Conservation (phyloP, 2,113 vertebrate species). For the Psephotus haematonotus region DNA sequence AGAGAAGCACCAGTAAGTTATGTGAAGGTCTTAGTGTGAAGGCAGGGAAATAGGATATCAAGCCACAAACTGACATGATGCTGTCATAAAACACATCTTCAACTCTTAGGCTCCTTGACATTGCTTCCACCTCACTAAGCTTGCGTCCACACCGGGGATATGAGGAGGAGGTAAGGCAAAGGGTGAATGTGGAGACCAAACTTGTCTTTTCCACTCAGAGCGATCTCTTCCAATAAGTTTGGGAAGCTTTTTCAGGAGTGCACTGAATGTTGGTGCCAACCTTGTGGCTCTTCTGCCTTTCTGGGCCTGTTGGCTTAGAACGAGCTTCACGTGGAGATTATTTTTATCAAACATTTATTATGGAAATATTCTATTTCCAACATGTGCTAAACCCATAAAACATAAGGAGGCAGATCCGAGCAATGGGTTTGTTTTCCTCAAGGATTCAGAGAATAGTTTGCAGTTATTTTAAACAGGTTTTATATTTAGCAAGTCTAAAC, state of each 20-base stretch:
- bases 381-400: neutral
- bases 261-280: neutral
- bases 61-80: neutral
- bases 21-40: neutral
- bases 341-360: conserved; percentile 16
- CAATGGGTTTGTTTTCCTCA: neutral
- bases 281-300: neutral
- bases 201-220: neutral
- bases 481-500: conserved; percentile 50
- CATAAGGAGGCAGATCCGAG: neutral
- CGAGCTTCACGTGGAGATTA: neutral
- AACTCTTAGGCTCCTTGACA: neutral
- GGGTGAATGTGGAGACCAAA: neutral
- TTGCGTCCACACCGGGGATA: neutral
- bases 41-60: neutral
- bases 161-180: neutral
- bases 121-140: neutral
- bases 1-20: too few species aligned
- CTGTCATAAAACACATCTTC: neutral
- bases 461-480: conserved; percentile 33
- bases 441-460: conserved; percentile 9
- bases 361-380: conserved; percentile 32
- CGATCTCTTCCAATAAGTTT: neutral
- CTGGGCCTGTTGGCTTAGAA: neutral
- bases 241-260: neutral